Conservation (phyloP, 1,140 invertebrate genomes). For the Drosophila eugracilis region DNA sequence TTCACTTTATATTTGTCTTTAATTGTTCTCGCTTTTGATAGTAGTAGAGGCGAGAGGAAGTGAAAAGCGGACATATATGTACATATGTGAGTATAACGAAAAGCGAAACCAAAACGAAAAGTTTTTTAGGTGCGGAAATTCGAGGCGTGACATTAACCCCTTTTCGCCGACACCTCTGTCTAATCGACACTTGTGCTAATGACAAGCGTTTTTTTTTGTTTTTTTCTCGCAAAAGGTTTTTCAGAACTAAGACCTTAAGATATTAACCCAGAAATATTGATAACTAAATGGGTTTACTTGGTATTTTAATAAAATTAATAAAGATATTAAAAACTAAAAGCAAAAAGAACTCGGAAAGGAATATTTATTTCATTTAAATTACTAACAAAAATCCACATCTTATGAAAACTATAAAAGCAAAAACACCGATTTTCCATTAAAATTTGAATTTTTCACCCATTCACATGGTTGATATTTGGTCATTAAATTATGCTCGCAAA, state of each 20-base stretch:
- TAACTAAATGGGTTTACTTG: too few relatives aligned
- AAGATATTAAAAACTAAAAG: too few relatives aligned
- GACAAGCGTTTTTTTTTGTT: slow-evolving; percentile 15
- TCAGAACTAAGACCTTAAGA: too few relatives aligned
- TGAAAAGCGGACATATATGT: slow-evolving; percentile 53
- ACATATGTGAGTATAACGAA: slow-evolving; percentile 15
- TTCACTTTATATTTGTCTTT: slow-evolving; percentile 4
- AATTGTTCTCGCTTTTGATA: slow-evolving; percentile 15
- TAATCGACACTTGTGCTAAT: slow-evolving; percentile 41
- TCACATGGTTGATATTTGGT: background rate
- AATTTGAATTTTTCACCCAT: too few relatives aligned
- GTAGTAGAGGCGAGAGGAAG: slow-evolving; percentile 65
- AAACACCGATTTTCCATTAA: background rate
- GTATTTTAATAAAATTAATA: too few relatives aligned
- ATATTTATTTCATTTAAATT: too few relatives aligned
- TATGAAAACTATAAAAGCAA: background rate
- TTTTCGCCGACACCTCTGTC: slow-evolving; percentile 25
- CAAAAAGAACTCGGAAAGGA: too few relatives aligned
- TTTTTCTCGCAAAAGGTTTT: background rate
- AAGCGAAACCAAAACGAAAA: slow-evolving; percentile 56
- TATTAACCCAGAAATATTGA: too few relatives aligned
- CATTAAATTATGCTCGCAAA: slow-evolving; percentile 41
- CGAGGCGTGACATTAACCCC: slow-evolving; percentile 60
- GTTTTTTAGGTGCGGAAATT: slow-evolving; percentile 54
- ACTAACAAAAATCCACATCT: too few relatives aligned